Percentiles rank a stretch among this genome's conserved stretches.
Conservation (phyloP, 2,888 invertebrate species). For the Lasioglossum marginatum region DNA sequence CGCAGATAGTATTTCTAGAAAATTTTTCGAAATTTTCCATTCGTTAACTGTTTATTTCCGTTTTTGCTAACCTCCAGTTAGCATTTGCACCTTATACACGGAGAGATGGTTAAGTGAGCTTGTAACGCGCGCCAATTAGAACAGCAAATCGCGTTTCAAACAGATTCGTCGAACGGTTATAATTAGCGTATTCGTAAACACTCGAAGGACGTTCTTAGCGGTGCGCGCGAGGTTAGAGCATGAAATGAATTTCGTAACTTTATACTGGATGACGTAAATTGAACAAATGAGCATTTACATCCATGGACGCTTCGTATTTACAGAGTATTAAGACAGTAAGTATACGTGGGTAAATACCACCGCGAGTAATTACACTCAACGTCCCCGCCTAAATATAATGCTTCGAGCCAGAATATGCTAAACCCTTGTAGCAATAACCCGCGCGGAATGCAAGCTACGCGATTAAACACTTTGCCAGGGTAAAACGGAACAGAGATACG, state of each 20-base stretch:
- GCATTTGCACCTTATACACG: too few species aligned
- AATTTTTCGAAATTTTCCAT: too few species aligned
- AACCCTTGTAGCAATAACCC: neutral
- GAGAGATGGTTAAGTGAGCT: neutral
- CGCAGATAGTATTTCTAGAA: too few species aligned
- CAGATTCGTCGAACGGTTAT: slow-evolving; percentile 26
- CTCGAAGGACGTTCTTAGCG: slow-evolving; percentile 30
- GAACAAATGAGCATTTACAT: slow-evolving; percentile 50
- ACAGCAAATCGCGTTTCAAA: slow-evolving; percentile 34
- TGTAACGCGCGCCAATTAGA: slow-evolving; percentile 23
- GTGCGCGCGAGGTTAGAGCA: slow-evolving; percentile 27
- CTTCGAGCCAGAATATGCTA: slow-evolving; percentile 4
- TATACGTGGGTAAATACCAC: slow-evolving; percentile 36
- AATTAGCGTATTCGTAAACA: slow-evolving; percentile 47
- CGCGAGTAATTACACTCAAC: slow-evolving; percentile 39
- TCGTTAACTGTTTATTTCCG: too few species aligned
- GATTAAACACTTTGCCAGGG: neutral
- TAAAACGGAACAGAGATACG: neutral
- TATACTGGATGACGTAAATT: slow-evolving; percentile 38
- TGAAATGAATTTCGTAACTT: slow-evolving; percentile 54
- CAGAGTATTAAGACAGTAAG: slow-evolving; percentile 44
- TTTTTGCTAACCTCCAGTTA: too few species aligned
- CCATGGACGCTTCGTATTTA: slow-evolving; percentile 44
- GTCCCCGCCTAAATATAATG: slow-evolving; percentile 27
- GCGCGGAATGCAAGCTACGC: neutral